These are phyloP conservation scores for Glomeris marginata DNA, from an alignment of 2,888 invertebrate genomes.

Conservation along the genomic window DNA sequence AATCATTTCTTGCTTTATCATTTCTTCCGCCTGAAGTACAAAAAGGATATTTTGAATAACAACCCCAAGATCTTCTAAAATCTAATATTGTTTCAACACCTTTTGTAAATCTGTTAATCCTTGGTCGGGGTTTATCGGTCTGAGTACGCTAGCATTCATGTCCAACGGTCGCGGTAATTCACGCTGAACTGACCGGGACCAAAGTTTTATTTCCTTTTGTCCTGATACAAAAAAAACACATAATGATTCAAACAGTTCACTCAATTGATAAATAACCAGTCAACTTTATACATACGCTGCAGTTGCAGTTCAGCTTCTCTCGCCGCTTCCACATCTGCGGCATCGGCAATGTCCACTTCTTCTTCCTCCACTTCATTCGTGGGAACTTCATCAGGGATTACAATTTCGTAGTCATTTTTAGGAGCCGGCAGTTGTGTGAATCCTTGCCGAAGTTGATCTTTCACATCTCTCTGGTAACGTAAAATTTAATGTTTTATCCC, in stretches of 20 bases:
- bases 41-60: not conserved
- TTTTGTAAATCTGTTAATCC: conserved; percentile 72
- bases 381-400: conserved; percentile 58
- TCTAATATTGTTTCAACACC: conserved; percentile 25
- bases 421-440: conserved; percentile 72
- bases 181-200: conserved; percentile 76
- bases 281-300: conserved; percentile 31
- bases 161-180: conserved; percentile 68
- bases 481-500: conserved; percentile 10
- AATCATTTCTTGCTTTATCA: conserved; percentile 92
- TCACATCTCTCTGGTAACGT: conserved; percentile 34
- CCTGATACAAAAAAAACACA: conserved; percentile 27
- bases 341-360: conserved; percentile 42
- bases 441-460: conserved; percentile 58
- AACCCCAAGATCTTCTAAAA: not conserved
- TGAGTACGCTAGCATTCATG: conserved; percentile 64
- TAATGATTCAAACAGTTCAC: not conserved
- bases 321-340: conserved; percentile 66
- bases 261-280: conserved; percentile 18
- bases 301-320: conserved; percentile 50
- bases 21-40: conserved; percentile 61
- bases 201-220: conserved; percentile 50
- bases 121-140: conserved; percentile 57
- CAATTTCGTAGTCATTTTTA: conserved; percentile 96
- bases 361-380: conserved; percentile 31